These are phyloP conservation scores for Nebria ingens DNA, from an alignment of 1,140 invertebrate genomes.

Conservation along the genomic window DNA sequence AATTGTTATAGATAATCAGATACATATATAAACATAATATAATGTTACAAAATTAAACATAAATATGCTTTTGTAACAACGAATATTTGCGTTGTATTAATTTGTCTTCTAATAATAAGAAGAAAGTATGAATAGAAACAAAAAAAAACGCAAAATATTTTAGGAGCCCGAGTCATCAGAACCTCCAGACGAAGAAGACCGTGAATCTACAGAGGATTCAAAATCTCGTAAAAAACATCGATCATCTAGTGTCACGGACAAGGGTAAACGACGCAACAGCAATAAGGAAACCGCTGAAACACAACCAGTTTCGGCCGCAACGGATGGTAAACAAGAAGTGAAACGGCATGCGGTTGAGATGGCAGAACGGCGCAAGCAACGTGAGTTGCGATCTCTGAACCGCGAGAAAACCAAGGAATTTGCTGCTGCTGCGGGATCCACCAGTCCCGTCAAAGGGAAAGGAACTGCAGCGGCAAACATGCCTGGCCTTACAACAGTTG, in stretches of 20 bases:
- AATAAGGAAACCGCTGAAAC: background rate
- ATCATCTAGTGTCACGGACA: background rate
- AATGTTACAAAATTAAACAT: too few relatives aligned
- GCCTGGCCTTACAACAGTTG: conserved; percentile 33
- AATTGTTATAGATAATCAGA: too few relatives aligned
- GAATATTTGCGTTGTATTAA: too few relatives aligned
- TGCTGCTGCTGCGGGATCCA: background rate
- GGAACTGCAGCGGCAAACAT: conserved; percentile 21
- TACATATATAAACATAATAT: too few relatives aligned
- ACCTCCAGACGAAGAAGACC: background rate
- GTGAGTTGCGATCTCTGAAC: conserved; percentile 25
- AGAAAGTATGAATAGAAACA: too few relatives aligned
- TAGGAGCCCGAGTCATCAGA: too few relatives aligned
- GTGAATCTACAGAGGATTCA: background rate
- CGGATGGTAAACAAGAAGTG: background rate
- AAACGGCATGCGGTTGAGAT: conserved; percentile 21
- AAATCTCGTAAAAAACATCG: too few relatives aligned
- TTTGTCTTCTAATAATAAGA: too few relatives aligned
- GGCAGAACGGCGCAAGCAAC: conserved; percentile 33
- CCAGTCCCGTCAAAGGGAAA: background rate
- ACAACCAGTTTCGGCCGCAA: background rate
- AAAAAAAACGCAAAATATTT: too few relatives aligned
- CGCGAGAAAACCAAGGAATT: background rate
- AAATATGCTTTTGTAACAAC: too few relatives aligned
- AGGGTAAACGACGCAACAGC: background rate